phyloP scores from a whole-genome alignment of 2,888 invertebrate species.

The Drosophila ezoana region DNA sequence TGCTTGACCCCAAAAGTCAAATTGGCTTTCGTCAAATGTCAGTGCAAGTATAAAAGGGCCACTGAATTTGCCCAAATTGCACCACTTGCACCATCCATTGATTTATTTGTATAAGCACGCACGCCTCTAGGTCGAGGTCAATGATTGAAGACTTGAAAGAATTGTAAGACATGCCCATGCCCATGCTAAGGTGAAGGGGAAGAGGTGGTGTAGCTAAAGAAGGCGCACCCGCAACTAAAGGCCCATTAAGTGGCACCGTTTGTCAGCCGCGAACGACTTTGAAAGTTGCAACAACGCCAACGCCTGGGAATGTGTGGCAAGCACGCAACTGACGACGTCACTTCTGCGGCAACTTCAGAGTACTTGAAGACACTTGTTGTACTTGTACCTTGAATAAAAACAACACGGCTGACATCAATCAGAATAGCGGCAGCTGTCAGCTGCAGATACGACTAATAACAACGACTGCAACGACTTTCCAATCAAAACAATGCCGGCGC shows the following conservation, averaged over 20 bases:
- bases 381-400: conserved; percentile 35
- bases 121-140: conserved; percentile 72
- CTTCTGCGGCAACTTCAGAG: conserved; percentile 19
- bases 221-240: conserved; percentile 56
- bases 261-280: conserved; percentile 62
- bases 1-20: conserved; percentile 23
- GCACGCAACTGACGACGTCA: conserved; percentile 64
- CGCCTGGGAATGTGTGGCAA: conserved; percentile 61
- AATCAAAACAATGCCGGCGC: conserved; percentile 52
- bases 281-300: conserved; percentile 59
- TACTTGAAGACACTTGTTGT: conserved; percentile 77
- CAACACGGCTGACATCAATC: conserved; percentile 56
- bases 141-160: conserved; percentile 42
- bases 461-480: conserved; percentile 52
- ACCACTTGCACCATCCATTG: conserved; percentile 40
- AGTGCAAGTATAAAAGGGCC: conserved; percentile 8
- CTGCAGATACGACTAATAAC: conserved; percentile 20
- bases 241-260: conserved; percentile 65
- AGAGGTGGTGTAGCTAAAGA: conserved; percentile 40
- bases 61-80: conserved; percentile 39
- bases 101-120: conserved; percentile 64
- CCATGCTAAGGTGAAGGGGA: neutral
- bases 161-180: conserved; percentile 28
- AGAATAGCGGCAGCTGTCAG: conserved; percentile 46
- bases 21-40: conserved; percentile 23